These are phyloP conservation scores for Bimastos eiseni DNA, from an alignment of 2,888 invertebrate genomes.

Conservation along the genomic window DNA sequence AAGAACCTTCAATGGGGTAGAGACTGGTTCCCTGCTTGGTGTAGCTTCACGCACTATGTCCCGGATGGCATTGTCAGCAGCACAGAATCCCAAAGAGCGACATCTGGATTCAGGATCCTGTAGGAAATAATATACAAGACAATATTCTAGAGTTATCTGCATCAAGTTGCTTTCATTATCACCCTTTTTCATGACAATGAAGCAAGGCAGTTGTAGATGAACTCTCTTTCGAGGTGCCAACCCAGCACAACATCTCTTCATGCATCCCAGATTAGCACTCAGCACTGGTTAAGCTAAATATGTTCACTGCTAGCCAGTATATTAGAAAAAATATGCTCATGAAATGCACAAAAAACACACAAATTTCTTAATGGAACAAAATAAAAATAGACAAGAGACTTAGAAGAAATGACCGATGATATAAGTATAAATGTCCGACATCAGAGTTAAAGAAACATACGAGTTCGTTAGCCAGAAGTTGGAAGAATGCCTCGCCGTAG, in stretches of 20 bases:
- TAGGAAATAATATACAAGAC: not conserved
- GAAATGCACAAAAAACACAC: not conserved
- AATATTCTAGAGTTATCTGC: not conserved
- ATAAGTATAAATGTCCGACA: not conserved
- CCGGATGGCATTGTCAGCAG: conserved; percentile 19
- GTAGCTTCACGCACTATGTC: not conserved
- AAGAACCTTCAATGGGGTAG: conserved; percentile 26
- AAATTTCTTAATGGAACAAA: not conserved
- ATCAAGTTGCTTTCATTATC: not conserved
- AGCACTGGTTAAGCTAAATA: not conserved
- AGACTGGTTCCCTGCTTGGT: not conserved
- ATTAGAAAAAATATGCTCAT: not conserved
- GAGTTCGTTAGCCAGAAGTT: conserved; percentile 45
- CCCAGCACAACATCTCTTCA: not conserved
- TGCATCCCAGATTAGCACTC: too few relatives aligned
- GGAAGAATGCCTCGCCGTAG: conserved; percentile 45
- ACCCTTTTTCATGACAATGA: not conserved
- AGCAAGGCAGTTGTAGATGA: not conserved
- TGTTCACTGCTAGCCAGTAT: not conserved
- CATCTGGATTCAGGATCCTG: conserved; percentile 43
- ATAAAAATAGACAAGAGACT: not conserved
- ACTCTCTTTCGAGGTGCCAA: not conserved
- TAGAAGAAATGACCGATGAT: not conserved
- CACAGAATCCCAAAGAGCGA: conserved; percentile 41
- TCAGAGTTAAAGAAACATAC: conserved; percentile 34